Conservation (phyloP, 2,888 invertebrate species). For the Mechanitis mazaeus region DNA sequence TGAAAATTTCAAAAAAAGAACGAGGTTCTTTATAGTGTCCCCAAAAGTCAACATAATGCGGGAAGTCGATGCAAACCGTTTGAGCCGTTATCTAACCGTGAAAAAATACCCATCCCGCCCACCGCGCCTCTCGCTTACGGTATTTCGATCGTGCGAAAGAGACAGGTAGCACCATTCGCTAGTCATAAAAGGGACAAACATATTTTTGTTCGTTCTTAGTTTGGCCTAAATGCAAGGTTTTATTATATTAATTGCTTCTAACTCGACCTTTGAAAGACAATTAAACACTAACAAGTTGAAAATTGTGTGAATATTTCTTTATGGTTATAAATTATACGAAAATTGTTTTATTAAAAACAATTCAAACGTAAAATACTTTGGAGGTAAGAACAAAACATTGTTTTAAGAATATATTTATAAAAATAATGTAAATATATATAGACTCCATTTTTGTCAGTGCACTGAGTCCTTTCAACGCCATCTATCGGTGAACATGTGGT, state of each 20-base stretch:
- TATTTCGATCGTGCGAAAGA: conserved; percentile 66
- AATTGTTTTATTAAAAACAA: too few species aligned
- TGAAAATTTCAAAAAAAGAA: conserved; percentile 17
- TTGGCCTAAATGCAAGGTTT: conserved; percentile 59
- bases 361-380: too few species aligned
- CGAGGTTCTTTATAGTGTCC: conserved; percentile 35
- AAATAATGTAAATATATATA: not conserved
- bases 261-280: conserved; percentile 33
- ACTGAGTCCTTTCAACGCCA: conserved; percentile 21
- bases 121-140: conserved; percentile 62
- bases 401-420: not conserved
- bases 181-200: conserved; percentile 42
- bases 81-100: conserved; percentile 70
- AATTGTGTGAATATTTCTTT: conserved; percentile 12
- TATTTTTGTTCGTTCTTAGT: conserved; percentile 45
- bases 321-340: not conserved
- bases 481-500: conserved; percentile 22
- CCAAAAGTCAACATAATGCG: conserved; percentile 55
- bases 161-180: conserved; percentile 38
- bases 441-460: conserved; percentile 19
- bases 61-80: conserved; percentile 53
- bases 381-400: too few species aligned
- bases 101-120: conserved; percentile 67
- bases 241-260: conserved; percentile 56
- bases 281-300: conserved; percentile 21